Evolutionary conservation across 2,797 vertebrate species (phyloP).

Genomic region (Neomorphus geoffroyi): DNA sequence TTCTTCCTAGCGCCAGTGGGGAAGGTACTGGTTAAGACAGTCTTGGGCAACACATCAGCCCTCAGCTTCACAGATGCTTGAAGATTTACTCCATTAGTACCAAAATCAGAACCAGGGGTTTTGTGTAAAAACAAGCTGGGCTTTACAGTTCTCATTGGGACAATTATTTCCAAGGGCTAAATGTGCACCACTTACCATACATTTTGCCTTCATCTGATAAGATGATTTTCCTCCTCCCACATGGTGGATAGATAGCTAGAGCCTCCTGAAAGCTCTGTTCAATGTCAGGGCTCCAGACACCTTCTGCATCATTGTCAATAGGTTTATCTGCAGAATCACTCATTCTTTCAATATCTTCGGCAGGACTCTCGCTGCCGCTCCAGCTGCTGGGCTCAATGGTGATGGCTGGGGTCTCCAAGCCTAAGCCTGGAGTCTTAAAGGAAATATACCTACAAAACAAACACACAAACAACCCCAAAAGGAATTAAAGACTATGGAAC

Average conservation of each 20-base stretch:
- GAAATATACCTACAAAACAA: conserved; percentile 86
- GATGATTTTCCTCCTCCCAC: conserved; percentile 99
- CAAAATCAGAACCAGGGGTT: neutral
- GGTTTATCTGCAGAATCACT: conserved; percentile 98
- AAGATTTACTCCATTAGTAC: neutral
- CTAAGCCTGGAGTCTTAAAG: conserved; percentile 92
- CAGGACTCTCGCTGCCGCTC: conserved; percentile 99
- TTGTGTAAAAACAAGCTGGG: neutral
- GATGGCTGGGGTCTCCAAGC: conserved; percentile 91
- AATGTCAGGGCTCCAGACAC: conserved; percentile 99
- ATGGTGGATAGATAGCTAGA: conserved; percentile 97
- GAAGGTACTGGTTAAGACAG: neutral
- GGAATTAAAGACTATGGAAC: conserved; percentile 7
- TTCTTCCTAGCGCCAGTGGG: neutral
- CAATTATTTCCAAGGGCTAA: conserved; percentile 26
- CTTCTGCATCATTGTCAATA: conserved; percentile 96
- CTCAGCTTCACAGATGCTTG: neutral
- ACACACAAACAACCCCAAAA: conserved; percentile 51
- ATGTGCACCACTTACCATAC: conserved; percentile 91
- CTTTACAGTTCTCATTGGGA: neutral
- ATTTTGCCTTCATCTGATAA: conserved; percentile 99
- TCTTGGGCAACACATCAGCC: neutral
- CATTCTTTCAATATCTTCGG: conserved; percentile 98
- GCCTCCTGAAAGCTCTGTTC: conserved; percentile 99
- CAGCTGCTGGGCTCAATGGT: conserved; percentile 99